These are phyloP conservation scores for Potorous gilbertii DNA, from an alignment of 2,797 vertebrate species.

Conservation along the genomic window DNA sequence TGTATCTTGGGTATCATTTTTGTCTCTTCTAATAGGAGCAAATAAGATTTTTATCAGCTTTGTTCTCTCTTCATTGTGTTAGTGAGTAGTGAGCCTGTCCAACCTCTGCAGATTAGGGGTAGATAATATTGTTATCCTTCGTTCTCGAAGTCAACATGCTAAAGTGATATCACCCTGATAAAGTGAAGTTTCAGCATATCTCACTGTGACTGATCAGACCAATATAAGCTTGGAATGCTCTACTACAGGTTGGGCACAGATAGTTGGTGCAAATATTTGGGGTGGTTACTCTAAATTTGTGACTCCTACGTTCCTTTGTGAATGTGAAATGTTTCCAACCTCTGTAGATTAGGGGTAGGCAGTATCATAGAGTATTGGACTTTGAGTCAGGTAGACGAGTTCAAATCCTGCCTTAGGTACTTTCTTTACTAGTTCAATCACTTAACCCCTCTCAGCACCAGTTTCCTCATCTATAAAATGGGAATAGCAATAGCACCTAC, in stretches of 20 bases:
- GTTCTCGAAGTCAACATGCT: too few relatives aligned
- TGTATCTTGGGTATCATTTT: neutral
- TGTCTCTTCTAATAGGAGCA: neutral
- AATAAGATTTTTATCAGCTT: neutral
- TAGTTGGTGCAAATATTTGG: too few relatives aligned
- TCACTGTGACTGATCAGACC: too few relatives aligned
- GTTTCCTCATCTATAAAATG: neutral
- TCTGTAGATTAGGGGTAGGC: neutral
- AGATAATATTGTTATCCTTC: neutral
- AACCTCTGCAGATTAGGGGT: neutral
- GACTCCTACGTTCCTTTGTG: too few relatives aligned
- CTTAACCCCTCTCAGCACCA: neutral
- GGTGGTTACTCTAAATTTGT: too few relatives aligned
- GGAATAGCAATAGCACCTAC: neutral
- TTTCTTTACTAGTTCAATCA: neutral
- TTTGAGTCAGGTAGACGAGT: neutral
- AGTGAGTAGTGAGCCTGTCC: neutral
- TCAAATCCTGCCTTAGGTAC: neutral
- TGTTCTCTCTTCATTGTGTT: neutral
- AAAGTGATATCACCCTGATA: too few relatives aligned
- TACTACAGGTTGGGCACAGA: too few relatives aligned
- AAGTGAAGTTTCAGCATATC: too few relatives aligned
- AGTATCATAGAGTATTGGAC: neutral
- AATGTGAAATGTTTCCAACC: too few relatives aligned
- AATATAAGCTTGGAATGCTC: too few relatives aligned